Base-by-base conservation (phyloP, 2,888 invertebrate genomes). In the Buathra laborator region DNA sequence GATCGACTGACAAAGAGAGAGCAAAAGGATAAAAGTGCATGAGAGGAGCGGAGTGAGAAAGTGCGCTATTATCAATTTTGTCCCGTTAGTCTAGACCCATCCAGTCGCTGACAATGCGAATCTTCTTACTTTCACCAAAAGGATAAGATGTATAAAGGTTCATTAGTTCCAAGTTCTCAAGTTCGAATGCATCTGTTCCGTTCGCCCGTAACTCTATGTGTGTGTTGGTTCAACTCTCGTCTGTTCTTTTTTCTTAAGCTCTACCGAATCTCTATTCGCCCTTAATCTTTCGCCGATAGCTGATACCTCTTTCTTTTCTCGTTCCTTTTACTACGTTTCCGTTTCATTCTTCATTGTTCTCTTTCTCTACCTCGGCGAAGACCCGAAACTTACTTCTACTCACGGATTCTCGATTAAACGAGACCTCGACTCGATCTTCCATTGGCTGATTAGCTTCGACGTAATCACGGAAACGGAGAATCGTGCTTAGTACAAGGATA, bases 381-480 rank as follows among this genome's bases (percentile, higher is more conserved):
- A 37, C n/a, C 10, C 37, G 76, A 80, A 82, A 79, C 82, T 79
- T 76, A 10, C 67, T 72, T 43, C 48, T 79, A 64, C 53, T 51
- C 75, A 75, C 59, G 82, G 56, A 82, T 62, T 29, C 71, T 51
- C 75, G 79, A 85, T 85, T 82, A 82, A 85, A 82, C 81, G 64
- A 68, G 46, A 77, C 53, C 75, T 66, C 64, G 64, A 46, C 74
- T 75, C 79, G 67, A 62, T 81, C 81, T 71, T 70, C 81, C 88
- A 86, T 88, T 83, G 88, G 86, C 80, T 90, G 90, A 91, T 91
- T 90, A 89, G 84, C 84, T 76, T 56, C 56, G 51, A 83, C 76
- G 88, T 89, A 89, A 89, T 90, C 88, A 85, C 83, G 76, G 84
- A 85, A 87, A 89, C 83, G 51, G 83, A 87, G 80, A 85, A 77